These are phyloP conservation scores for Martes martes DNA, from an alignment of 2,113 vertebrate species.

Conservation along the genomic window DNA sequence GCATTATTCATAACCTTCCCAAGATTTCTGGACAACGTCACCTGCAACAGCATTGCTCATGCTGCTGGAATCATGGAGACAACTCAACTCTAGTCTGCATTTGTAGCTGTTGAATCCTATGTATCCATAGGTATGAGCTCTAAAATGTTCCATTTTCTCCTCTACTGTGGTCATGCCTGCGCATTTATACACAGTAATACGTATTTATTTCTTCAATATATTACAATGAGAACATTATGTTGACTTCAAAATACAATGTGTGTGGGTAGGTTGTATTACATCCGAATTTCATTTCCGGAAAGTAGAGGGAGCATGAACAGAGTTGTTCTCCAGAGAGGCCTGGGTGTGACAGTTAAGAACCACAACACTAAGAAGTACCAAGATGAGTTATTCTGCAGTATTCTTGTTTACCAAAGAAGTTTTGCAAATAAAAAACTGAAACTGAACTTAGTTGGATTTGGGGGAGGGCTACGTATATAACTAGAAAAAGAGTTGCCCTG, in stretches of 20 bases:
- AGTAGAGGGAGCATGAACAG: background rate
- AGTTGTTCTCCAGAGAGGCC: background rate
- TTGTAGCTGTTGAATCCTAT: background rate
- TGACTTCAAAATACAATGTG: background rate
- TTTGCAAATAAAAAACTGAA: conserved; percentile 29
- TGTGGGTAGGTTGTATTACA: background rate
- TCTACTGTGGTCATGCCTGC: background rate
- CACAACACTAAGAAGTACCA: background rate
- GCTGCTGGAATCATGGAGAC: background rate
- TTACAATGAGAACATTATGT: background rate
- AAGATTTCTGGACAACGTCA: background rate
- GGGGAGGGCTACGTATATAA: background rate
- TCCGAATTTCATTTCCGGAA: background rate
- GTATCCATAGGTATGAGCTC: background rate
- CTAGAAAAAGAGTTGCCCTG: conserved; percentile 28
- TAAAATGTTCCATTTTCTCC: background rate
- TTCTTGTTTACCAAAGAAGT: background rate
- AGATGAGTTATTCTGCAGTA: background rate
- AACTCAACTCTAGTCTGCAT: background rate
- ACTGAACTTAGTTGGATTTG: background rate
- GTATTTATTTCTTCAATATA: background rate
- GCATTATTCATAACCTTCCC: background rate
- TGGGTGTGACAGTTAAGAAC: background rate
- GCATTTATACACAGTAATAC: background rate
- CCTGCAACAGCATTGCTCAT: background rate